Conservation (phyloP, 2,797 vertebrate genomes). For the Artibeus lituratus region DNA sequence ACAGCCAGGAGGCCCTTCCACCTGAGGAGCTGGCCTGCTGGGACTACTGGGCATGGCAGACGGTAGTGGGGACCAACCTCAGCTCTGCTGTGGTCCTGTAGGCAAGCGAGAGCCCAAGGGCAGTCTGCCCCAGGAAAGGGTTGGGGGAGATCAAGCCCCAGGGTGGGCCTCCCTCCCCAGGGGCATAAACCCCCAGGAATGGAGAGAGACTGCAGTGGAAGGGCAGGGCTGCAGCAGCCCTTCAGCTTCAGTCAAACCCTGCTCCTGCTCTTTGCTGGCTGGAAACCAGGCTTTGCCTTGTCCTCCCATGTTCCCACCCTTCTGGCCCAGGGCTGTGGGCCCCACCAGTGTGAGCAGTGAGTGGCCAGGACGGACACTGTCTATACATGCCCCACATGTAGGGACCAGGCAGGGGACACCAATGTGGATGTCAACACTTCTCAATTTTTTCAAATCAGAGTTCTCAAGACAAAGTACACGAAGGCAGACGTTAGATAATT, state of each 20-base stretch:
- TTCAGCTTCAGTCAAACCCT: neutral
- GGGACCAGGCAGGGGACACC: neutral
- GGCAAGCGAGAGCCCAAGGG: neutral
- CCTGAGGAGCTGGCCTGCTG: neutral
- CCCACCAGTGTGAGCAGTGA: neutral
- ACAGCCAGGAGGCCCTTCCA: neutral
- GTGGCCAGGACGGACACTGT: neutral
- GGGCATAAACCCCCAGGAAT: neutral
- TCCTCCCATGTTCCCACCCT: neutral
- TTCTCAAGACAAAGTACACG: neutral
- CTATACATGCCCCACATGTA: neutral
- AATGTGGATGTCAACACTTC: neutral
- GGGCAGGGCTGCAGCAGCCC: neutral
- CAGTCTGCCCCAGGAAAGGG: neutral
- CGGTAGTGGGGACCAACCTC: neutral
- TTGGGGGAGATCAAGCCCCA: neutral
- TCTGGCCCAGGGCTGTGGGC: neutral
- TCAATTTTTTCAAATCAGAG: too few relatives aligned
- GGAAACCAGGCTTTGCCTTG: neutral
- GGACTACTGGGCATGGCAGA: neutral
- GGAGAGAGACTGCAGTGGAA: neutral
- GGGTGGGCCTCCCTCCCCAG: neutral
- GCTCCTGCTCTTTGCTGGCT: neutral
- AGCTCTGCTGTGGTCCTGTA: neutral
- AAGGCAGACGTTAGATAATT: accelerated